A percentile compares a stretch with the other conserved stretches of the same genome.
Evolutionary conservation across 1,140 invertebrate genomes (phyloP).

Genomic region (Odontomachus brunneus): DNA sequence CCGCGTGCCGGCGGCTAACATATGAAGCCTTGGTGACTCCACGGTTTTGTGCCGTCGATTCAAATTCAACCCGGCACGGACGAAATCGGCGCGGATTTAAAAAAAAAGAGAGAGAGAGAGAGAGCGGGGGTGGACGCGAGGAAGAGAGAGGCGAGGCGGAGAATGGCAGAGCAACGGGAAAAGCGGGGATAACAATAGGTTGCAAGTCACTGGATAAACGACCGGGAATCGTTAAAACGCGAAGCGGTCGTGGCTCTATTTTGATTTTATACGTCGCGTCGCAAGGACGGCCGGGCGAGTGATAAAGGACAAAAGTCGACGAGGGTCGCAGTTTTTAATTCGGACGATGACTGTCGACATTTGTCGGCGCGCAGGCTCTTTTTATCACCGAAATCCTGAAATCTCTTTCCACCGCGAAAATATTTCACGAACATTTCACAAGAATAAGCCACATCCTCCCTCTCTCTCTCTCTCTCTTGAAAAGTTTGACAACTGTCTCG

Average conservation of each 20-base stretch:
- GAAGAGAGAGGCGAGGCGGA: slow-evolving; percentile 45
- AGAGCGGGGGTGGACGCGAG: slow-evolving; percentile 34
- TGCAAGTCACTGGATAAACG: slow-evolving; percentile 86
- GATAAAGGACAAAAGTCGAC: slow-evolving; percentile 65
- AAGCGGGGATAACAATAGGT: slow-evolving; percentile 80
- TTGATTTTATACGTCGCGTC: slow-evolving; percentile 78
- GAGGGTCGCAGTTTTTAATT: slow-evolving; percentile 63
- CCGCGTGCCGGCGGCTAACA: slow-evolving; percentile 81
- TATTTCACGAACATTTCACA: background rate
- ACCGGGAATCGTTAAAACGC: slow-evolving; percentile 84
- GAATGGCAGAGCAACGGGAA: slow-evolving; percentile 64
- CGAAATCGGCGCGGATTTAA: slow-evolving; percentile 76
- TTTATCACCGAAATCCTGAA: slow-evolving; percentile 23
- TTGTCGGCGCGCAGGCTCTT: slow-evolving; percentile 25
- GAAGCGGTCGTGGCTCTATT: slow-evolving; percentile 78
- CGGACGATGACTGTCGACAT: slow-evolving; percentile 67
- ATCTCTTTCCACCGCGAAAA: background rate
- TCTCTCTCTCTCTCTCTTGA: no score
- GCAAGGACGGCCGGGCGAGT: slow-evolving; percentile 25
- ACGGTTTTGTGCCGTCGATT: slow-evolving; percentile 82
- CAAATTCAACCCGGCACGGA: slow-evolving; percentile 80
- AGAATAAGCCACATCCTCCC: background rate
- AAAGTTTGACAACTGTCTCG: background rate
- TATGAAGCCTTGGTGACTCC: slow-evolving; percentile 84
- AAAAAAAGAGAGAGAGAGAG: slow-evolving; percentile 61